Conservation (phyloP, 2,797 vertebrate species). For the Leptodactylus fallax region DNA sequence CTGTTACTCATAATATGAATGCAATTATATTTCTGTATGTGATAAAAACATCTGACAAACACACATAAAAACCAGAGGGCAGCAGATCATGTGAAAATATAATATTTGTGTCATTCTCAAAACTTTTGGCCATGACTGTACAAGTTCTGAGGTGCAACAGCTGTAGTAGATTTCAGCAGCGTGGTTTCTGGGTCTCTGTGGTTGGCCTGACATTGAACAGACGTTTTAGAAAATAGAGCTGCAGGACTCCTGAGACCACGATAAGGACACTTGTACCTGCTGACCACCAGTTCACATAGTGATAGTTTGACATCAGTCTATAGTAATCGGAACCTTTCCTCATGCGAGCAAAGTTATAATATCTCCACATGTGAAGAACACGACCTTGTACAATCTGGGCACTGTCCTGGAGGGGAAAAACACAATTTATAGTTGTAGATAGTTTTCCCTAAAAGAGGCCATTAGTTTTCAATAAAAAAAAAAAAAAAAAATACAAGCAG, state of each 20-base stretch:
- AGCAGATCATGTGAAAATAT: no score
- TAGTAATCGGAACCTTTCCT: constrained; percentile 81
- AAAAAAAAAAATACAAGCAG: no score
- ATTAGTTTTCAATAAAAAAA: no score
- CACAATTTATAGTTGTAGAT: no score
- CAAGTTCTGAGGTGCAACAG: background rate
- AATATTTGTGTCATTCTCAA: no score
- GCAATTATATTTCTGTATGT: no score
- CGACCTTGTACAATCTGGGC: constrained; percentile 77
- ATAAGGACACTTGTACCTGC: constrained; percentile 84
- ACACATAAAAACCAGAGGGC: no score
- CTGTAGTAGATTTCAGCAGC: constrained; percentile 75
- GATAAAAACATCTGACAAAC: no score
- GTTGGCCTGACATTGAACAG: constrained; percentile 78
- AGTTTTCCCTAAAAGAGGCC: no score
- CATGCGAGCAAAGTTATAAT: constrained; percentile 89
- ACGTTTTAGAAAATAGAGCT: constrained; percentile 88
- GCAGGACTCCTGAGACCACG: constrained; percentile 85
- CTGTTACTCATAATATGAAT: no score
- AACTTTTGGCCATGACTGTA: no score
- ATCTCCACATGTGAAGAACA: constrained; percentile 91
- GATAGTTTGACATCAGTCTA: constrained; percentile 84
- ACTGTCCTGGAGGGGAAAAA: constrained; percentile 74
- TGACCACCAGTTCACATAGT: constrained; percentile 89
- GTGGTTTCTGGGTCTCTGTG: constrained; percentile 75